A percentile compares a stretch with the other conserved stretches of the same genome.
phyloP scores from a whole-genome alignment of 2,888 invertebrate genomes.

The Gibbula magus region DNA sequence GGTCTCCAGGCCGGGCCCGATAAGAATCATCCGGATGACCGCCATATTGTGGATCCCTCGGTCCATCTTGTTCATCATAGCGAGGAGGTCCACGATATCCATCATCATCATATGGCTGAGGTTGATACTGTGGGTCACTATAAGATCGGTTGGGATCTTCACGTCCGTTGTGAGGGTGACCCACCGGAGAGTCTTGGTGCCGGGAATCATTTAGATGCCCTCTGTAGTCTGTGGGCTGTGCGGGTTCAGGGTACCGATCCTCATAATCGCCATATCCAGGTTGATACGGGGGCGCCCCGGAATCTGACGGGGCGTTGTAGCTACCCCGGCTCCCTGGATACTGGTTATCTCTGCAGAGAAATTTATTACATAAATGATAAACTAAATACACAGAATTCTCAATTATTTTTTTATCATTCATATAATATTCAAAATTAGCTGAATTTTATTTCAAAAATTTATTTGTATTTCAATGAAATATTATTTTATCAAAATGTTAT shows the following conservation, averaged over 20 bases:
- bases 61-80: slow-evolving; percentile 4
- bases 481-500: too few species aligned
- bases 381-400: too few species aligned
- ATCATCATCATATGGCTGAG: slow-evolving; percentile 38
- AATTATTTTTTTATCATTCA: too few species aligned
- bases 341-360: slow-evolving; percentile 28
- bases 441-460: too few species aligned
- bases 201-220: slow-evolving; percentile 16
- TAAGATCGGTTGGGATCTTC: slow-evolving; percentile 4
- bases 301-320: slow-evolving; percentile 31
- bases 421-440: too few species aligned
- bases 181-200: slow-evolving; percentile 33
- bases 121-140: slow-evolving; percentile 26
- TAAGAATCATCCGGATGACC: slow-evolving; percentile 32
- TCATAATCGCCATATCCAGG: slow-evolving; percentile 30
- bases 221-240: slow-evolving; percentile 19
- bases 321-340: slow-evolving; percentile 40
- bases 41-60: background rate
- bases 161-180: slow-evolving; percentile 31
- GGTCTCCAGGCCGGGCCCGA: slow-evolving; percentile 27
- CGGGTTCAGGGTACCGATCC: slow-evolving; percentile 28
- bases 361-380: too few species aligned
- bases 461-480: too few species aligned
- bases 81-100: slow-evolving; percentile 29
- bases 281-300: slow-evolving; percentile 23